phyloP scores from a whole-genome alignment of 2,888 invertebrate species.

The Zygaena filipendulae region DNA sequence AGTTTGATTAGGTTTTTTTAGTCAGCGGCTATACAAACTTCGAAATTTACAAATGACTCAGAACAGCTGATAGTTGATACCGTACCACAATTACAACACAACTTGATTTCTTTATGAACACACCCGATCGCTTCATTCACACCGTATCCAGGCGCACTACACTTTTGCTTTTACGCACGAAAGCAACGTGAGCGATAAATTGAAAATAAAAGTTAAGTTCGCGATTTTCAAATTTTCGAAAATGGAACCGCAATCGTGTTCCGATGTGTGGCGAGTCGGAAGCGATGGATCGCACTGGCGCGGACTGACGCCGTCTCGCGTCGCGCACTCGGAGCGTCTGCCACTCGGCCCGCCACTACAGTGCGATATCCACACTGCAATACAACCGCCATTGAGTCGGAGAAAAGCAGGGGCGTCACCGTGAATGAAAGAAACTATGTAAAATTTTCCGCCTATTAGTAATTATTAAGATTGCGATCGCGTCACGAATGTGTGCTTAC shows the following conservation, averaged over 20 bases:
- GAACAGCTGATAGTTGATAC: conserved; percentile 42
- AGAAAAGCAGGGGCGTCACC: conserved; percentile 58
- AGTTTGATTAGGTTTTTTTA: no score
- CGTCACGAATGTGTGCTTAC: no score
- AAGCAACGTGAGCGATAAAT: conserved; percentile 37
- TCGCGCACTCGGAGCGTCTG: conserved; percentile 21
- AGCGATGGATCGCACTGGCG: conserved; percentile 47
- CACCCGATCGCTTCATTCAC: no score
- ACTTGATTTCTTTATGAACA: no score
- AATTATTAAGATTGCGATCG: conserved; percentile 35
- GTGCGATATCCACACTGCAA: no score
- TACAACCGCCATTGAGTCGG: conserved; percentile 39
- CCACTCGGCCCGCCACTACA: conserved; percentile 11
- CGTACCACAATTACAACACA: conserved; percentile 31
- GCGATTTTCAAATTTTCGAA: conserved; percentile 23
- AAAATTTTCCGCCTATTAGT: conserved; percentile 49
- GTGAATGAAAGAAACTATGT: conserved; percentile 19
- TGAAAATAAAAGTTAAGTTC: conserved; percentile 3
- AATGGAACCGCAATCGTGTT: conserved; percentile 24
- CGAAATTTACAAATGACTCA: no score
- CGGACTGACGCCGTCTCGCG: conserved; percentile 23
- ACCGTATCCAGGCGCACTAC: conserved; percentile 19
- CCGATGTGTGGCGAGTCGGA: conserved; percentile 49
- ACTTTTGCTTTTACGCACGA: conserved; percentile 38
- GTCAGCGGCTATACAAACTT: no score